phyloP scores from a whole-genome alignment of 2,797 vertebrate species.

The Antrozous pallidus region DNA sequence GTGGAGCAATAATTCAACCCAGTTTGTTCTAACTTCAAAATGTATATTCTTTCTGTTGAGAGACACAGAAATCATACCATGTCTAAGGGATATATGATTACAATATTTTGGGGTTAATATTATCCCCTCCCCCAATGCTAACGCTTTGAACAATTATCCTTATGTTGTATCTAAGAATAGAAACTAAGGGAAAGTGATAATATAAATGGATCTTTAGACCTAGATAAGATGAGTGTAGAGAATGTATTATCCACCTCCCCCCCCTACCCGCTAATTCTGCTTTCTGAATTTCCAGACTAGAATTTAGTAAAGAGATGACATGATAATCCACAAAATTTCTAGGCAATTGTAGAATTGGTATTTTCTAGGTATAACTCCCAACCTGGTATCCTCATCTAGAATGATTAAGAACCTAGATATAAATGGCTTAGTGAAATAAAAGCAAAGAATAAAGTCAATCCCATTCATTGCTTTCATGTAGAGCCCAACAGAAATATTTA shows the following conservation, averaged over 20 bases:
- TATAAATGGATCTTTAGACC: background rate
- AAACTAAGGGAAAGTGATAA: background rate
- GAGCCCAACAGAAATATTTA: background rate
- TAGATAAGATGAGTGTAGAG: background rate
- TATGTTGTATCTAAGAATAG: background rate
- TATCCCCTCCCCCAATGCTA: background rate
- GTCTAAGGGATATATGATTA: background rate
- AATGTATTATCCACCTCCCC: background rate
- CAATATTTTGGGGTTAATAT: background rate
- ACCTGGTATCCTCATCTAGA: background rate
- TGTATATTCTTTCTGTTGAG: background rate
- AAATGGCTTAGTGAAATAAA: background rate
- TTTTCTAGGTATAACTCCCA: background rate
- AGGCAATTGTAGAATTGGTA: background rate
- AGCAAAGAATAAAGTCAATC: background rate
- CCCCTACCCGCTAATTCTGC: background rate
- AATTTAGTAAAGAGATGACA: background rate
- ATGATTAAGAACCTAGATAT: background rate
- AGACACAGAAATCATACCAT: background rate
- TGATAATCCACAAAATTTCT: background rate
- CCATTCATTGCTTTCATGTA: background rate
- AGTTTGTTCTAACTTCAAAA: constrained; percentile 20
- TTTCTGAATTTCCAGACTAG: background rate
- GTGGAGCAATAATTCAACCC: background rate
- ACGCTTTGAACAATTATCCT: background rate